phyloP scores from a whole-genome alignment of 2,797 vertebrate genomes.

The Dicrostonyx torquatus region DNA sequence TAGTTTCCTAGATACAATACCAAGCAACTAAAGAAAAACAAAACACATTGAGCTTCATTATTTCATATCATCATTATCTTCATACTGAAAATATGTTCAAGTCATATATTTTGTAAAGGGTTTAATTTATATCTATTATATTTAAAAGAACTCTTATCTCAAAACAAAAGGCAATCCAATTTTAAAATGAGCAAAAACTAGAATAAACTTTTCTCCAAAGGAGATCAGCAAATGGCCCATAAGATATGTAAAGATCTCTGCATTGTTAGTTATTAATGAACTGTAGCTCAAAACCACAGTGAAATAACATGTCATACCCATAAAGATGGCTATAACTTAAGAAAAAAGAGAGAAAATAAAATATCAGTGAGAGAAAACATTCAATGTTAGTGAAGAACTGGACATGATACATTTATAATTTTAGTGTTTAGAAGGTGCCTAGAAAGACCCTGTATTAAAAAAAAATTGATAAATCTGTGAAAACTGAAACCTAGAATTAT shows the following conservation, averaged over 20 bases:
- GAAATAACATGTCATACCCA: neutral
- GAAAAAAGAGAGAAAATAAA: neutral
- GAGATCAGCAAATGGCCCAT: neutral
- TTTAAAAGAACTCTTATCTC: slow-evolving; percentile 26
- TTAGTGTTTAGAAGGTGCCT: neutral
- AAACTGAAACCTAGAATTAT: slow-evolving; percentile 15
- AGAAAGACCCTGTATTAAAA: neutral
- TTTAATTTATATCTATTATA: neutral
- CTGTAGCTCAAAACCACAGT: slow-evolving; percentile 1
- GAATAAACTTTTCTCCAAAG: neutral
- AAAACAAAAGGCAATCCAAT: neutral
- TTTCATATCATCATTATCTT: neutral
- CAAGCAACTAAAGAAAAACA: neutral
- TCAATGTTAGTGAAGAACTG: neutral
- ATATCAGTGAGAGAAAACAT: neutral
- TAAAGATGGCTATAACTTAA: neutral
- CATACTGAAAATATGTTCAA: slow-evolving; percentile 49
- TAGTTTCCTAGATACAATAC: neutral
- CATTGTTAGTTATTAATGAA: slow-evolving; percentile 7
- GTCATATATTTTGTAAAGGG: neutral
- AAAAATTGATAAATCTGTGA: neutral
- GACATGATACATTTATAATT: neutral
- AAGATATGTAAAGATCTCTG: neutral
- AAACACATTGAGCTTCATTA: neutral
- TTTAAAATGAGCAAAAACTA: neutral